These are phyloP conservation scores for Elysia chlorotica DNA, from an alignment of 1,140 invertebrate species.

Conservation along the genomic window DNA sequence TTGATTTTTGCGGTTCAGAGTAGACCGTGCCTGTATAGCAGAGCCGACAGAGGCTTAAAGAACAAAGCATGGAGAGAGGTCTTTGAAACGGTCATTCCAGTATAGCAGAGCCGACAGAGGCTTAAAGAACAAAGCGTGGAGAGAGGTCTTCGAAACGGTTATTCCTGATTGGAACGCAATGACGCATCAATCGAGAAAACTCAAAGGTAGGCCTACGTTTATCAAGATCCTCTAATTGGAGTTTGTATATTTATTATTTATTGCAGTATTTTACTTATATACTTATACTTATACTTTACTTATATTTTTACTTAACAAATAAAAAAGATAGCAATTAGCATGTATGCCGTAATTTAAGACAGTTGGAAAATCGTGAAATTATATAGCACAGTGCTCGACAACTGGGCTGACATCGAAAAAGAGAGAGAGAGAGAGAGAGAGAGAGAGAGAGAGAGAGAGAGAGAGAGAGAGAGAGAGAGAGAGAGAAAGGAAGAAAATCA, in stretches of 20 bases:
- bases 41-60: no score
- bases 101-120: no score
- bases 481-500: background rate
- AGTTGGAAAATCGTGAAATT: background rate
- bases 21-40: no score
- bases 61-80: no score
- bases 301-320: background rate
- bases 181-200: no score
- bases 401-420: background rate
- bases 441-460: conserved; percentile 19
- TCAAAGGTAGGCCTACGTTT: no score
- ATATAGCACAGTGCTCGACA: background rate
- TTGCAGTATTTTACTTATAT: background rate
- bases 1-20: no score
- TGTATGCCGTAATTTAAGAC: background rate
- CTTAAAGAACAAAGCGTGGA: no score
- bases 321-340: background rate
- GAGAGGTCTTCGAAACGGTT: no score
- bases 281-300: background rate
- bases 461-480: conserved; percentile 13
- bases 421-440: conserved; percentile 19
- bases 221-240: no score
- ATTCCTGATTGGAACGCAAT: no score
- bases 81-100: no score
- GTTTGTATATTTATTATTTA: background rate